Base-by-base conservation (phyloP, 35 echinoderm and acorn worm genomes). In the Apostichopus californicus region DNA sequence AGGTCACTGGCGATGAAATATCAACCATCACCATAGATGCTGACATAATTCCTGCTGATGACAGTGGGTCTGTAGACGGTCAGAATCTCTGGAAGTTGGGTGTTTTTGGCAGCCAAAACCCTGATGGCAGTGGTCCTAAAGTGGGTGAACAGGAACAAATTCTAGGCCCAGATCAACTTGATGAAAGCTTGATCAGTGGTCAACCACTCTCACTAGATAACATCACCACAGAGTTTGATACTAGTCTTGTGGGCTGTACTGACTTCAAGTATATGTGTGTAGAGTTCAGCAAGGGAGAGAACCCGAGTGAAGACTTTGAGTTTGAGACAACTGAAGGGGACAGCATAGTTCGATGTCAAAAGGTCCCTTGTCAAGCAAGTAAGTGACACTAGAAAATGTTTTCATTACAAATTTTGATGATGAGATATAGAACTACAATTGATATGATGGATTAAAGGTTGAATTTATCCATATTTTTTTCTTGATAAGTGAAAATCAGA, bases 31-130 rank as follows among this genome's bases (percentile, higher is more conserved):
- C 87, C 34, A 90, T 97, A 2, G 79, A 97, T 78, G 91, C 95
- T 14, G 68, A 92, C 11, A 87, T 97, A 5, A 93, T 91, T 52
- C 86, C 92, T 61, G 78, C 94, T 26, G 95, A 97, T 88, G 87
- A 93, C 56, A 91, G 92, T 10, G 92, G 86, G 6, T 57, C 83
- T 0, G 90, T 94, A 17, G 77, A 81, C 4, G 96, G 96, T 5
- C 53, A 54, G 21, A 85, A 95, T 56, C 91, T 98, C 5, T 98
- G 96, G 96, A 90, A 84, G 18, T 83, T 98, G 80, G 96, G 96
- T 1, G 57, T 98, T n/a, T 98, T 95, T 87, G 96, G 94, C 5
- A 98, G 96, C 87, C 73, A 83, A 55, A 93, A 92, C n/a, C 34
- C 64, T 8, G 86, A 98, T 87, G 96, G 96, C 34, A 91, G 92